A percentile compares a stretch with the other conserved stretches of the same genome.
phyloP scores from a whole-genome alignment of 1,140 invertebrate species.

The Steinernema feltiae region DNA sequence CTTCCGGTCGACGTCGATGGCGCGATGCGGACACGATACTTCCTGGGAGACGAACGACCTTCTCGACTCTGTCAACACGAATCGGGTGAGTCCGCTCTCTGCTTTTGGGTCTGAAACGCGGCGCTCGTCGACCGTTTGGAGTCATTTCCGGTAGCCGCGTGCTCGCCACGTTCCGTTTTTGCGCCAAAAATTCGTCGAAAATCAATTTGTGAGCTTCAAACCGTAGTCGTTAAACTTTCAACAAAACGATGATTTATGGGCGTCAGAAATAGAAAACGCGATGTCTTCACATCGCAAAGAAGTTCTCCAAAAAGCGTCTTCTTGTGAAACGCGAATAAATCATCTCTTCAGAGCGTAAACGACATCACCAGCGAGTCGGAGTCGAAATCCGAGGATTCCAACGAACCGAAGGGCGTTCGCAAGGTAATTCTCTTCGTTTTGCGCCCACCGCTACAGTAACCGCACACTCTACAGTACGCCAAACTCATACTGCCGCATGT shows the following conservation, averaged over 20 bases:
- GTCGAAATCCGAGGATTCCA: conserved; percentile 46
- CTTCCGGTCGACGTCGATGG: conserved; percentile 28
- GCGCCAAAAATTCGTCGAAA: background rate
- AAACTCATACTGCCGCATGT: conserved; percentile 57
- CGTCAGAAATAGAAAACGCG: background rate
- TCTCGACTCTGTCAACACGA: conserved; percentile 30
- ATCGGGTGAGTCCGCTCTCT: background rate
- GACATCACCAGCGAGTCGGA: conserved; percentile 37
- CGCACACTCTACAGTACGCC: conserved; percentile 46
- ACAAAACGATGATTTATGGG: background rate
- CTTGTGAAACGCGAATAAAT: background rate
- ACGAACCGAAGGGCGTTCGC: conserved; percentile 36
- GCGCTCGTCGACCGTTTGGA: too few species aligned
- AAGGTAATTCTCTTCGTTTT: conserved; percentile 32
- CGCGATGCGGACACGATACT: conserved; percentile 27
- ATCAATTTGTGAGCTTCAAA: background rate
- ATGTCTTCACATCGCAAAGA: background rate
- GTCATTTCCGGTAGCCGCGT: background rate
- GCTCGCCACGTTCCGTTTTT: background rate
- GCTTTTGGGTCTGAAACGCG: too few species aligned
- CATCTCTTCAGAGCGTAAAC: conserved; percentile 19
- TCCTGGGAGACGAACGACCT: conserved; percentile 45
- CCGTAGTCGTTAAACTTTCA: background rate
- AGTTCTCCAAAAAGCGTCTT: background rate
- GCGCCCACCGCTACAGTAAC: background rate